phyloP scores from a whole-genome alignment of 1,140 invertebrate genomes.

The Heliothis subflexa region DNA sequence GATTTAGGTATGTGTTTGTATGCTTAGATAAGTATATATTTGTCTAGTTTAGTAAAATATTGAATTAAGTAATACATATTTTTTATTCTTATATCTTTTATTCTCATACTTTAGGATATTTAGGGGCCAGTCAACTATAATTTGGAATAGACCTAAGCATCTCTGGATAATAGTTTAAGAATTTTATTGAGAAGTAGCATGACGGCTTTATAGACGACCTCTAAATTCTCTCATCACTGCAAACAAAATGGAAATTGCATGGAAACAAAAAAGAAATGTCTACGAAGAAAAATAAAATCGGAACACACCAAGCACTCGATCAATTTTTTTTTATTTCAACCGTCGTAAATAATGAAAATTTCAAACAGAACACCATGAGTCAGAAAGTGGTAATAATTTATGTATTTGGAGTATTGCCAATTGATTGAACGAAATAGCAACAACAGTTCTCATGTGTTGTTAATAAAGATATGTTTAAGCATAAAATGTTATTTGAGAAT shows the following conservation, averaged over 20 bases:
- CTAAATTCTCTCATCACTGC: too few relatives aligned
- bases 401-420: conserved; percentile 60
- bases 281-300: conserved; percentile 2
- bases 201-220: too few relatives aligned
- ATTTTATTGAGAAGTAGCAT: too few relatives aligned
- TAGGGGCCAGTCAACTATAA: too few relatives aligned
- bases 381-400: conserved; percentile 58
- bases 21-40: too few relatives aligned
- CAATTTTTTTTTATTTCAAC: conserved; percentile 17
- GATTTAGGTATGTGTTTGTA: too few relatives aligned
- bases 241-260: background rate
- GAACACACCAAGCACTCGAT: conserved; percentile 38
- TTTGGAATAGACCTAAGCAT: too few relatives aligned
- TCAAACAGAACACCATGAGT: conserved; percentile 52
- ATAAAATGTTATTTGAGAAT: conserved; percentile 6
- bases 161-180: too few relatives aligned
- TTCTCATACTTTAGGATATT: too few relatives aligned
- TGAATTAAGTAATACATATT: too few relatives aligned
- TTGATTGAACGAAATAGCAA: conserved; percentile 19
- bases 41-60: too few relatives aligned
- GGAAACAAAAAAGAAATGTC: conserved; percentile 9
- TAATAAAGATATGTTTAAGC: conserved; percentile 16
- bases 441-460: conserved; percentile 22
- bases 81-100: too few relatives aligned
- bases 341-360: conserved; percentile 47